A percentile compares a stretch with the other conserved stretches of the same genome.
These are phyloP conservation scores for Ia io DNA, from an alignment of 2,113 vertebrate species.

Conservation along the genomic window DNA sequence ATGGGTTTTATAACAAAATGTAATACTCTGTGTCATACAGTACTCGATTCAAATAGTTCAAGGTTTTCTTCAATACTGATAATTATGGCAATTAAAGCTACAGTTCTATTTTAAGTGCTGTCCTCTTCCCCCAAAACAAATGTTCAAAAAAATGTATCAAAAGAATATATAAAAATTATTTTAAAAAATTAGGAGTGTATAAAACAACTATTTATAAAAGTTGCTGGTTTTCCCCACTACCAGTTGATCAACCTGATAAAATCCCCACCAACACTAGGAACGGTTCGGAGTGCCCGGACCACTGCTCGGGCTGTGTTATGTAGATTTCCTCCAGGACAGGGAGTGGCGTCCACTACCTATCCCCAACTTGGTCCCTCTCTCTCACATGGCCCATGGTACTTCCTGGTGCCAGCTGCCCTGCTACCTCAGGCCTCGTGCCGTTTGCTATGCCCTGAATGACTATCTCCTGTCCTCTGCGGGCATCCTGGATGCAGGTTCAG, in stretches of 20 bases:
- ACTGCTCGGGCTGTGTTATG: not conserved
- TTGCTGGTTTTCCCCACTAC: not conserved
- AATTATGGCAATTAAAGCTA: not conserved
- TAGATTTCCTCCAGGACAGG: not conserved
- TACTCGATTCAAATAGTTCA: not conserved
- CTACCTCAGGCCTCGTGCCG: not conserved
- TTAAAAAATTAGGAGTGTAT: not conserved
- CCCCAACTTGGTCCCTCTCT: not conserved
- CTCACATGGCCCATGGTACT: not conserved
- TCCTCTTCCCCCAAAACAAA: not conserved
- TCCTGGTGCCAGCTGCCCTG: not conserved
- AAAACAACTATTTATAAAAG: not conserved
- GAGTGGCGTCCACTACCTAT: not conserved
- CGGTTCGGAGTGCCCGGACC: not conserved
- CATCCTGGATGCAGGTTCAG: not conserved
- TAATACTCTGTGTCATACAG: not conserved
- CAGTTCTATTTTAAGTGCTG: not conserved
- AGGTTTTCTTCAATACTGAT: slow-evolving; percentile 2
- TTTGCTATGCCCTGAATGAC: not conserved
- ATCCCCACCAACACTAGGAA: not conserved
- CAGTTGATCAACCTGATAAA: not conserved
- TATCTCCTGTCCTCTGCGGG: not conserved
- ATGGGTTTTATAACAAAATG: not conserved
- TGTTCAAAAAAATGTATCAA: not conserved
- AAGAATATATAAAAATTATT: not conserved